Conservation (phyloP, 2,888 invertebrate species). For the Ischnura elegans region DNA sequence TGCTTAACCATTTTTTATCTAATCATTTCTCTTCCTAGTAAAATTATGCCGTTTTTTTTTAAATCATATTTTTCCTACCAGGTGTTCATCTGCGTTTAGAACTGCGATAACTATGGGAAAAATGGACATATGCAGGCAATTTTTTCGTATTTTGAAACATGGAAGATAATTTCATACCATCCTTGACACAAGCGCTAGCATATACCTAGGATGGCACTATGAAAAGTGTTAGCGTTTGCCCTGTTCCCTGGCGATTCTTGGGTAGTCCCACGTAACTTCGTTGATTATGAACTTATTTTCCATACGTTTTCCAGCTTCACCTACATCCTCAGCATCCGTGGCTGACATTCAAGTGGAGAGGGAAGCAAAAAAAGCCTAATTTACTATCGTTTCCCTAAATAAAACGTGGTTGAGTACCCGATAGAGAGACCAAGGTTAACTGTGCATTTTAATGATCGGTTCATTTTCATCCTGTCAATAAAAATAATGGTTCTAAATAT, state of each 20-base stretch:
- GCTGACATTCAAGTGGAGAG: neutral
- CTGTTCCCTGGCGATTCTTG: neutral
- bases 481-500: too few relatives aligned
- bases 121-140: too few relatives aligned
- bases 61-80: too few relatives aligned
- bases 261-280: neutral
- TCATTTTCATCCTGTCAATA: too few relatives aligned
- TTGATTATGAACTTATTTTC: conserved; percentile 27
- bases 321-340: neutral
- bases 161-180: neutral
- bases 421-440: neutral
- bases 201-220: neutral
- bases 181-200: neutral
- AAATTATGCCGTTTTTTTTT: too few relatives aligned
- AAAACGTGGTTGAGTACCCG: neutral
- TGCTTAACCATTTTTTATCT: too few relatives aligned
- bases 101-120: too few relatives aligned
- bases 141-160: too few relatives aligned
- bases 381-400: conserved; percentile 15
- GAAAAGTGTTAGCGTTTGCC: neutral
- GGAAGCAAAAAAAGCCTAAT: neutral
- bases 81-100: too few relatives aligned
- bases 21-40: too few relatives aligned
- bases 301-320: neutral
- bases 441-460: too few relatives aligned